phyloP scores from a whole-genome alignment of 2,113 vertebrate genomes.

The Rhabdomys dilectus region DNA sequence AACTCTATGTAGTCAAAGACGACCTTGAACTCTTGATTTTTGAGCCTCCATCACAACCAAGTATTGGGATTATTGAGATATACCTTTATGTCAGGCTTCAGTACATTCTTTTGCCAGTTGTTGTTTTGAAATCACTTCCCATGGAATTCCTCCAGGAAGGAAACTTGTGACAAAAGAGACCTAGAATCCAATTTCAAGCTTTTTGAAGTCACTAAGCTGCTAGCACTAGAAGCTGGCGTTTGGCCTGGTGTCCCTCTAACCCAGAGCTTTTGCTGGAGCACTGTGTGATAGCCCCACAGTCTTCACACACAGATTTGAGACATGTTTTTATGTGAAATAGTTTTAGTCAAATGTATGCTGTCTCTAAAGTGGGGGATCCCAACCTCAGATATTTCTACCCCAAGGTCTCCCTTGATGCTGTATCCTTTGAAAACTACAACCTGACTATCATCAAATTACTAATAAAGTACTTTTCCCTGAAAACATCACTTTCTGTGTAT shows the following conservation, averaged over 20 bases:
- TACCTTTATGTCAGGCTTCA: background rate
- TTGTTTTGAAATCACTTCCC: background rate
- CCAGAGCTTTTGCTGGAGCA: background rate
- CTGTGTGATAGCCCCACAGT: no score
- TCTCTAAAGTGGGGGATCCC: background rate
- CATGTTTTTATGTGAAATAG: background rate
- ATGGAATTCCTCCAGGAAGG: background rate
- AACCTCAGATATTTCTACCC: no score
- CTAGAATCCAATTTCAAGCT: background rate
- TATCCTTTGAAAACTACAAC: background rate
- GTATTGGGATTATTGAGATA: background rate
- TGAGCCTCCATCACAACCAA: background rate
- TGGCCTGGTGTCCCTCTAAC: background rate
- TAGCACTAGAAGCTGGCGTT: background rate
- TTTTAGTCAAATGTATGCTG: background rate
- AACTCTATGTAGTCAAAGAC: background rate
- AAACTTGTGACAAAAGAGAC: background rate
- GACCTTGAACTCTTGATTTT: background rate
- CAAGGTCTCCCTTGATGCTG: no score
- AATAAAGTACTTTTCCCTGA: conserved; percentile 21
- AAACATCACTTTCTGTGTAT: background rate
- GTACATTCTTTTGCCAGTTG: background rate
- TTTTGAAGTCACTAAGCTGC: background rate
- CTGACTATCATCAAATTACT: background rate
- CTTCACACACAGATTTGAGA: background rate